Base-by-base conservation (phyloP, 2,797 vertebrate genomes). In the Sitta carolinensis region DNA sequence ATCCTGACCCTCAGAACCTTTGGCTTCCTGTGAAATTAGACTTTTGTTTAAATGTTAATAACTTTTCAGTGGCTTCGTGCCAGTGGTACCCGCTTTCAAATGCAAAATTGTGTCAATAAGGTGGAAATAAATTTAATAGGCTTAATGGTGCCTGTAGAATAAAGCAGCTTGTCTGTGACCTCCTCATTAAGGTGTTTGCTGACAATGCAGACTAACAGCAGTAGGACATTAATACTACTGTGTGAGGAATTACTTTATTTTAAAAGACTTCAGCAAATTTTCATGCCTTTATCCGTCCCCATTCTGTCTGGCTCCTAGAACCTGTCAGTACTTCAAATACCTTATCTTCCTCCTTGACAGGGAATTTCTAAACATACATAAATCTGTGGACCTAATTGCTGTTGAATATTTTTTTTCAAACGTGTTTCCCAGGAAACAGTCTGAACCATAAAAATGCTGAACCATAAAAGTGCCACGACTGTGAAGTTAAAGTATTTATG, bases 151-250 rank as follows among this genome's bases (percentile, higher is more conserved):
- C 64, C 62, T 90, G 64, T 88, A 18, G 85, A 89, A 70, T 77
- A 84, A 70, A 89, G 58, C 45, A 59, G 68, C 59, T 91, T 94
- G 34, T 42, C 86, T 89, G 61, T 63, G 87, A 59, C 79, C 61
- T 87, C 48, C 74, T 80, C 82, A 70, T 96, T 92, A 93, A 94
- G 88, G 88, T 95, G 91, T 90, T 95, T 96, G 93, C 92, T 94
- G 90, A 87, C 79, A 95, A 50, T 47, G 88, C 82, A 92, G 76
- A 47, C 82, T 63, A 93, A 54, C 22, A 62, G 73, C 55, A 47
- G 23, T 19, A 73, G 40, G 68, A 68, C 58, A 95, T 88, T 80
- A 90, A 73, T 73, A 62, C 23, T 50, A 10, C 48, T 19, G 36
- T 59, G 68, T 70, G 75, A 95, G 38, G 64, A 93, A 91, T 93